Conservation (phyloP, 2,113 vertebrate genomes). For the Silurus asotus region DNA sequence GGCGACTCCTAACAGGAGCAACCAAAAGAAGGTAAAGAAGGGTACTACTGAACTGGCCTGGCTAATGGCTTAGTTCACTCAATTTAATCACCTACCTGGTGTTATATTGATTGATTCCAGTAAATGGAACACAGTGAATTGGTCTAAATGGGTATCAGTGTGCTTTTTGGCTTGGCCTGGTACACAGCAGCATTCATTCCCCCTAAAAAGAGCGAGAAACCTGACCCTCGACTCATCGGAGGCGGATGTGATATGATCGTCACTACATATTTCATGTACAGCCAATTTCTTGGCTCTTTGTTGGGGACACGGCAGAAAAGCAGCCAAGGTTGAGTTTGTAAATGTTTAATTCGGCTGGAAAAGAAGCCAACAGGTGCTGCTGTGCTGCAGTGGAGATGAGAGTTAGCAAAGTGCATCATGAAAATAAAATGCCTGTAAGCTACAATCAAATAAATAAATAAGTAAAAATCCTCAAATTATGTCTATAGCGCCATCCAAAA, state of each 20-base stretch:
- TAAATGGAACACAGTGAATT: conserved; percentile 21
- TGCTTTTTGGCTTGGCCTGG: background rate
- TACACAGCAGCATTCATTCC: background rate
- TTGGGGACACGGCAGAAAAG: conserved; percentile 10
- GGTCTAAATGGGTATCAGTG: conserved; percentile 3
- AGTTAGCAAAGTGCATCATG: background rate
- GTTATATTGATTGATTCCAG: conserved; percentile 17
- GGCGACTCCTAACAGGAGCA: no score
- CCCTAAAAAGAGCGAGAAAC: conserved; percentile 7
- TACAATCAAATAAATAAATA: background rate
- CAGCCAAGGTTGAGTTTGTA: conserved; percentile 14
- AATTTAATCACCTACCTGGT: conserved; percentile 14
- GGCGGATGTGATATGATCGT: conserved; percentile 21
- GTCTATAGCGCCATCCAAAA: background rate
- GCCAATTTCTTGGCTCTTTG: conserved; percentile 18
- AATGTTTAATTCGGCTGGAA: conserved; percentile 40
- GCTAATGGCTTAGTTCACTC: conserved; percentile 3
- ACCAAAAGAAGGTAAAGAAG: no score
- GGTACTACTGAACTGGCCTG: conserved; percentile 7
- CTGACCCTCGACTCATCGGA: background rate
- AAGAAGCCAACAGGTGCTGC: background rate
- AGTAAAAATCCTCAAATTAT: background rate
- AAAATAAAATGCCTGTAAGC: background rate
- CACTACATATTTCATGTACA: conserved; percentile 27
- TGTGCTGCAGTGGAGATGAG: background rate